Evolutionary conservation across 1,140 invertebrate species (phyloP).

Genomic region (Phenacoccus solenopsis): DNA sequence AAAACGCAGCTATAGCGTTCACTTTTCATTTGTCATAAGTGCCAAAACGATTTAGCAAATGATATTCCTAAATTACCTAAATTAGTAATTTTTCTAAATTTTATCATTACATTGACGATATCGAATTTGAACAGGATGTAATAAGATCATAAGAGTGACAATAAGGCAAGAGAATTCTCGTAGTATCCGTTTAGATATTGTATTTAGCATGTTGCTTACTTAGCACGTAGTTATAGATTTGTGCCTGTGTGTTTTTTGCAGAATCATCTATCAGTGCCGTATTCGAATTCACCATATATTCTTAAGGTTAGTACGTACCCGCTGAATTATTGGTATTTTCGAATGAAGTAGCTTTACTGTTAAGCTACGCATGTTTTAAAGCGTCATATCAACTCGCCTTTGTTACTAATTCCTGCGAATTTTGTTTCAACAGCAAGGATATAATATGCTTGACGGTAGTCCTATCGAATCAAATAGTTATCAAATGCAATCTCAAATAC

Average conservation of each 20-base stretch:
- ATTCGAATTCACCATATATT: conserved; percentile 65
- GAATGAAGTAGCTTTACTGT: not conserved
- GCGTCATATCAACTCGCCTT: not conserved
- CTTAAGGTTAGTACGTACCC: conserved; percentile 53
- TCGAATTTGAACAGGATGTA: no score
- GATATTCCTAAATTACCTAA: no score
- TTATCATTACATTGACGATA: no score
- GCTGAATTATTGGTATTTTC: no score
- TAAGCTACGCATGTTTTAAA: not conserved
- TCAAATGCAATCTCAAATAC: not conserved
- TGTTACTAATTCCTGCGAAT: not conserved
- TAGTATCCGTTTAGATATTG: no score
- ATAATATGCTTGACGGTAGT: not conserved
- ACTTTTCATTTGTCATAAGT: no score
- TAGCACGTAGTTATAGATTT: conserved; percentile 18
- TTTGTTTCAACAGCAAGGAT: not conserved
- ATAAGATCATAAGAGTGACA: no score
- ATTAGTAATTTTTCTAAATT: no score
- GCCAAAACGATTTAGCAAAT: no score
- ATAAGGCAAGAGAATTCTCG: no score
- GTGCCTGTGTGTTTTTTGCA: conserved; percentile 39
- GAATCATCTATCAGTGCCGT: conserved; percentile 72
- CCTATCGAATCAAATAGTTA: not conserved
- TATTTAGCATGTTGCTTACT: not conserved
- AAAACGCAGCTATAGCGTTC: no score